Conservation (phyloP, 1,140 invertebrate genomes). For the Zaprionus nigranus region DNA sequence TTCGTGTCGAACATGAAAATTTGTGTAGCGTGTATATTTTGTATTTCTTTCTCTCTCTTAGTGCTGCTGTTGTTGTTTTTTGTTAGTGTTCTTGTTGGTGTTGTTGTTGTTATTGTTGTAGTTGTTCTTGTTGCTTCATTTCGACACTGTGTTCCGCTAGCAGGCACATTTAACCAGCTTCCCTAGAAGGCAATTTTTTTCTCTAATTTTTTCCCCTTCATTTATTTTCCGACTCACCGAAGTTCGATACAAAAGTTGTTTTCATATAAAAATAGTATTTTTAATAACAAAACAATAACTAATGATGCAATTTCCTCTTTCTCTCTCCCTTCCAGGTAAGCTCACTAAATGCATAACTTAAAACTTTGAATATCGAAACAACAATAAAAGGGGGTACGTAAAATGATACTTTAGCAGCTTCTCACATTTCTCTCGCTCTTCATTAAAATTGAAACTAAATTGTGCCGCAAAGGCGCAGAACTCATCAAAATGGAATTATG, state of each 20-base stretch:
- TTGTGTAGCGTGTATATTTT: constrained; percentile 65
- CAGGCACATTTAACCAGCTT: background rate
- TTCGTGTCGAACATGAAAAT: constrained; percentile 76
- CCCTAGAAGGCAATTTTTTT: constrained; percentile 8
- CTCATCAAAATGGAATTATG: constrained; percentile 32
- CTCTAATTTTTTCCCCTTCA: constrained; percentile 45
- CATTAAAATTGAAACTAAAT: background rate
- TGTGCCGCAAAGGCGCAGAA: constrained; percentile 12
- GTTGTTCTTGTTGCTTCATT: constrained; percentile 17
- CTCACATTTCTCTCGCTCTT: background rate
- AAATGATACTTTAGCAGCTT: constrained; percentile 4
- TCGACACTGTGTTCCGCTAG: constrained; percentile 10
- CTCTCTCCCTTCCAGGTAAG: constrained; percentile 61
- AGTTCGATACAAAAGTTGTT: constrained; percentile 11
- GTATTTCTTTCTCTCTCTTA: background rate
- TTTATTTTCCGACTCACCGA: constrained; percentile 65
- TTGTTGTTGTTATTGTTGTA: constrained; percentile 11
- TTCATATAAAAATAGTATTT: background rate
- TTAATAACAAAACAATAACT: background rate
- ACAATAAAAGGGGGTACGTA: constrained; percentile 22
- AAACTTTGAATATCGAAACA: background rate
- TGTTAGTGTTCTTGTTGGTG: constrained; percentile 10
- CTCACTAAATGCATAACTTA: background rate
- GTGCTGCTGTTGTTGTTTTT: background rate
- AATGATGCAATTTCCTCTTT: constrained; percentile 12